Percentiles rank a stretch among this genome's conserved stretches.
phyloP scores from a whole-genome alignment of 2,888 invertebrate genomes.

The Zaprionus obscuricornis region DNA sequence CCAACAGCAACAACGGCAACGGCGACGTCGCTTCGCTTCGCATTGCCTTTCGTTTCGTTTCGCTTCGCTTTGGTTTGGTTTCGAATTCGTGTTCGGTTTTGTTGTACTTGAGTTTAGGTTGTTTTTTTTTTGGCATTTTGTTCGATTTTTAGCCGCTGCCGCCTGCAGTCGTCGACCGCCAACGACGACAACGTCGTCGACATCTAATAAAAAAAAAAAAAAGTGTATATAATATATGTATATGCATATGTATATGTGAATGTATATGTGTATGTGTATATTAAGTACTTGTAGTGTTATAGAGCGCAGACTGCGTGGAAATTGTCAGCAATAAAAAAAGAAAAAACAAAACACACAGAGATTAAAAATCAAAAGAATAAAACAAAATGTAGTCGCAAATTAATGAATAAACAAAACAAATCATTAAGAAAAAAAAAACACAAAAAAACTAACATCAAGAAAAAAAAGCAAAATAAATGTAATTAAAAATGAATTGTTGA shows the following conservation, averaged over 20 bases:
- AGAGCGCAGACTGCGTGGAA: conserved; percentile 48
- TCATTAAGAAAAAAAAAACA: conserved; percentile 11
- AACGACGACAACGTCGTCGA: conserved; percentile 52
- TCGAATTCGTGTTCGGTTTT: conserved; percentile 60
- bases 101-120: conserved; percentile 55
- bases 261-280: conserved; percentile 36
- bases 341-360: too few species aligned
- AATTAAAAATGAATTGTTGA: conserved; percentile 10
- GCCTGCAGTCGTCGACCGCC: conserved; percentile 60
- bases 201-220: conserved; percentile 64
- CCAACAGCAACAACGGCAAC: conserved; percentile 23
- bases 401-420: conserved; percentile 3
- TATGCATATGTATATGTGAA: conserved; percentile 4
- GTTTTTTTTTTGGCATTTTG: conserved; percentile 71
- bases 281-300: conserved; percentile 34
- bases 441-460: conserved; percentile 29
- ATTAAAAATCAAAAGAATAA: conserved; percentile 35
- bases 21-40: conserved; percentile 20
- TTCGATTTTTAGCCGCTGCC: conserved; percentile 63
- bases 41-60: conserved; percentile 44
- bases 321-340: conserved; percentile 41
- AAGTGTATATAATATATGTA: conserved; percentile 55
- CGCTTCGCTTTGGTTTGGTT: conserved; percentile 50
- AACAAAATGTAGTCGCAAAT: conserved; percentile 34
- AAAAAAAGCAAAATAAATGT: conserved; percentile 18